phyloP scores from a whole-genome alignment of 2,888 invertebrate species.

The Dryadula phaetusa region DNA sequence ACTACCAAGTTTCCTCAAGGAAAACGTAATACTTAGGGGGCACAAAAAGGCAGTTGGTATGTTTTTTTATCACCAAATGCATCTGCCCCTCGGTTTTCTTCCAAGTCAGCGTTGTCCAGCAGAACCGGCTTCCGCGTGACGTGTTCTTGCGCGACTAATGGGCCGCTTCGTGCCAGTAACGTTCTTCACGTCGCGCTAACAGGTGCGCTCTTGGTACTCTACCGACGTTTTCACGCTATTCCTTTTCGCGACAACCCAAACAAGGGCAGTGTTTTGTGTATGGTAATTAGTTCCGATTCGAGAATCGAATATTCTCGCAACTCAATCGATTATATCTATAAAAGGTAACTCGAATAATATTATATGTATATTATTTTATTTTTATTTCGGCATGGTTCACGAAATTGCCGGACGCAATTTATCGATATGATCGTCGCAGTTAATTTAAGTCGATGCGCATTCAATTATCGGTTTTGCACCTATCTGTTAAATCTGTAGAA shows the following conservation, averaged over 20 bases:
- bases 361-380: slow-evolving; percentile 31
- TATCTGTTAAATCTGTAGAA: slow-evolving; percentile 50
- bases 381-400: slow-evolving; percentile 32
- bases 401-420: slow-evolving; percentile 33
- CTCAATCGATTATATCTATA: slow-evolving; percentile 31
- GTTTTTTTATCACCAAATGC: slow-evolving; percentile 38
- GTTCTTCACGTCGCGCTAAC: slow-evolving; percentile 76
- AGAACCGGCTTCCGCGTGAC: slow-evolving; percentile 82
- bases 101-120: slow-evolving; percentile 65
- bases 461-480: slow-evolving; percentile 44
- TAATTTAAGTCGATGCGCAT: slow-evolving; percentile 32
- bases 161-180: slow-evolving; percentile 73
- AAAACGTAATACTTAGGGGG: slow-evolving; percentile 15
- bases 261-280: slow-evolving; percentile 58
- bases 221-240: slow-evolving; percentile 55
- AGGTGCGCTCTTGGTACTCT: slow-evolving; percentile 70
- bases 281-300: slow-evolving; percentile 41
- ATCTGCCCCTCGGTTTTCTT: slow-evolving; percentile 61
- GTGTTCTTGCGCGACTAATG: slow-evolving; percentile 75
- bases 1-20: slow-evolving; percentile 14
- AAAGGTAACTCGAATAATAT: slow-evolving; percentile 37
- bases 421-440: slow-evolving; percentile 33
- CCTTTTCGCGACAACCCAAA: slow-evolving; percentile 53
- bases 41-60: slow-evolving; percentile 14
- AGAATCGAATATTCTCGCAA: slow-evolving; percentile 33